These are phyloP conservation scores for Silurus aristotelis DNA, from an alignment of 2,797 vertebrate genomes.

Conservation along the genomic window DNA sequence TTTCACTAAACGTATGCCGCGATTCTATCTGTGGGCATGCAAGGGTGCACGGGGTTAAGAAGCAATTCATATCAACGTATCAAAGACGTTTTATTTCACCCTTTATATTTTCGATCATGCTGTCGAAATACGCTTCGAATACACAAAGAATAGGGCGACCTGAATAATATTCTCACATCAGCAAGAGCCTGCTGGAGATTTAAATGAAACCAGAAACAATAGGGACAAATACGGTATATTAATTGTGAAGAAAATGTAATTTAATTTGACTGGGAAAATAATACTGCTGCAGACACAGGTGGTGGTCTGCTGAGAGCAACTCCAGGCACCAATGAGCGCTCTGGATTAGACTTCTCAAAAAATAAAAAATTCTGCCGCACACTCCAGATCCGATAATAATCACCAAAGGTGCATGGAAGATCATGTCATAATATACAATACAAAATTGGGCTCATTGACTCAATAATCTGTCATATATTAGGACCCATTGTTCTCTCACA, in stretches of 20 bases:
- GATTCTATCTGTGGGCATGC: not conserved
- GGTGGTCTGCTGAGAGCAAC: not conserved
- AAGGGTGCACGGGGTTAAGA: not conserved
- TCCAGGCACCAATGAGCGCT: not conserved
- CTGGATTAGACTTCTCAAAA: constrained; percentile 1
- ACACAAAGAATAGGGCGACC: not conserved
- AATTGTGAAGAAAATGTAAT: not conserved
- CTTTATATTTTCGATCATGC: not conserved
- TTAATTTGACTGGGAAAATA: not conserved
- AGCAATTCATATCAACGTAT: not conserved
- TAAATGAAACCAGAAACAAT: not conserved
- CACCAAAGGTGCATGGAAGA: not conserved
- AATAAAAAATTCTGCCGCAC: not conserved
- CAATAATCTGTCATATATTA: constrained; percentile 10
- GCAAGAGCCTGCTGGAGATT: not conserved
- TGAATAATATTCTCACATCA: not conserved
- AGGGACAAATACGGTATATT: not conserved
- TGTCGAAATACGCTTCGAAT: not conserved
- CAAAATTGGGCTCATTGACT: constrained; percentile 33
- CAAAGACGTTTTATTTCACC: not conserved
- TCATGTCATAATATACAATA: constrained; percentile 26
- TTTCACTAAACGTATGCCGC: not conserved
- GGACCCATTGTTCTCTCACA: constrained; percentile 15
- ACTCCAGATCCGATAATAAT: constrained; percentile 5
- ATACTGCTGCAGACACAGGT: not conserved